Base-by-base conservation (phyloP, 2,888 invertebrate genomes). In the Noctua fimbriata region DNA sequence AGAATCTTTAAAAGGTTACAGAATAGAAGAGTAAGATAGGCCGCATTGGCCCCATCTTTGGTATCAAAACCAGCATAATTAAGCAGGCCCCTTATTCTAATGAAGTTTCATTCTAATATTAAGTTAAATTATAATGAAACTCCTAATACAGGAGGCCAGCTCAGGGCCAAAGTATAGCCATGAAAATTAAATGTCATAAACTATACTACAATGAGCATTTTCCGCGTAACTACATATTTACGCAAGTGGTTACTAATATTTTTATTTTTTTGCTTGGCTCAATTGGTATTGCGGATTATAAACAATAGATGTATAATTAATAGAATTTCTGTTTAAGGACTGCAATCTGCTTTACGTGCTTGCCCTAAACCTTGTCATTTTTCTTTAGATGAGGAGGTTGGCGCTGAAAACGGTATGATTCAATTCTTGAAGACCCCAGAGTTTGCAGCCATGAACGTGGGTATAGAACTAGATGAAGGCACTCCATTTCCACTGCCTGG, bases 381-480 rank as follows among this genome's bases (percentile, higher is more conserved):
- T 88, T 91, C 91, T 79, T 49, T 92, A 98, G 98, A 99, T 96
- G 99, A 99, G 92, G 99, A 99, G 95, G 97, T 98, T 88, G 98
- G 98, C 1, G 98, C 98, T 0, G 94, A 94, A 0, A 95, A 97
- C 49, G 98, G 99, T 28, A 98, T 99, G 98, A 94, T 95, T 69
- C 93, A 95, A 52, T 98, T 98, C 94, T 97, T 98, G 0, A 90
- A 97, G 44, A 97, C 97, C 1, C 93, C 97, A 1, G 97, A 97
- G 67, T 99, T 98, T 93, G 97, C 97, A 82, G 95, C 96, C 0
- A 93, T 99, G 84, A 98, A 98, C 91, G 97, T 98, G 70, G 98
- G 98, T 0, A 97, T 98, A 92, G 97, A 98, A 7, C 91, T 99
- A 83, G 99, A 99, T 92, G 99, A 99, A 95, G 99, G 99, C 3